phyloP scores from a whole-genome alignment of 1,140 invertebrate species.

The Cydia fagiglandana region DNA sequence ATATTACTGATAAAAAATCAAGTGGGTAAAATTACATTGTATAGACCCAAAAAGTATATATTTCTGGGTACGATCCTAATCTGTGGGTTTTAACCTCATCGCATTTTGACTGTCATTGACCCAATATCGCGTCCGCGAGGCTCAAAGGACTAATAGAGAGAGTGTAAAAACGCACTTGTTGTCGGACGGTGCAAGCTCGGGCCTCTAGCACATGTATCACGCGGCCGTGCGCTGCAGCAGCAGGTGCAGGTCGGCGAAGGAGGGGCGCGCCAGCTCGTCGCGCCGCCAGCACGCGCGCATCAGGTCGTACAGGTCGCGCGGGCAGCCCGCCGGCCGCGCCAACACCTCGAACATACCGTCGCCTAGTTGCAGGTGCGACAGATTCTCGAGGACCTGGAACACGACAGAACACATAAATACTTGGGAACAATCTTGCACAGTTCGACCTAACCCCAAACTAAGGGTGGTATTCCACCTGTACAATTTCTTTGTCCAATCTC shows the following conservation, averaged over 20 bases:
- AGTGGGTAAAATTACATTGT: too few species aligned
- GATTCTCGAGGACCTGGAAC: slow-evolving; percentile 85
- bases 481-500: too few species aligned
- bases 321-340: slow-evolving; percentile 84
- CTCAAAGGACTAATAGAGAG: too few species aligned
- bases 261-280: slow-evolving; percentile 87
- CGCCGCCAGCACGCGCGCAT: slow-evolving; percentile 95
- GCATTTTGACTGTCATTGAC: too few species aligned
- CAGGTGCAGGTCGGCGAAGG: slow-evolving; percentile 92
- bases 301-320: slow-evolving; percentile 92
- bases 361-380: slow-evolving; percentile 83
- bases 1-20: too few species aligned
- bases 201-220: slow-evolving; percentile 54
- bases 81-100: too few species aligned
- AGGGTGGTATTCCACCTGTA: too few species aligned
- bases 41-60: too few species aligned
- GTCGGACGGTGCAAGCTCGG: background rate
- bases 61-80: too few species aligned
- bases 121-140: too few species aligned
- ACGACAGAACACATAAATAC: background rate
- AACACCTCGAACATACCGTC: slow-evolving; percentile 84
- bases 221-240: slow-evolving; percentile 88
- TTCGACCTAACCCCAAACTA: background rate
- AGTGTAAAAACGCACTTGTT: too few species aligned
- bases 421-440: background rate